Evolutionary conservation across 2,888 invertebrate species (phyloP), one percentile per base, ranked within the genome.

Genomic region (Pristionchus entomophagus): DNA sequence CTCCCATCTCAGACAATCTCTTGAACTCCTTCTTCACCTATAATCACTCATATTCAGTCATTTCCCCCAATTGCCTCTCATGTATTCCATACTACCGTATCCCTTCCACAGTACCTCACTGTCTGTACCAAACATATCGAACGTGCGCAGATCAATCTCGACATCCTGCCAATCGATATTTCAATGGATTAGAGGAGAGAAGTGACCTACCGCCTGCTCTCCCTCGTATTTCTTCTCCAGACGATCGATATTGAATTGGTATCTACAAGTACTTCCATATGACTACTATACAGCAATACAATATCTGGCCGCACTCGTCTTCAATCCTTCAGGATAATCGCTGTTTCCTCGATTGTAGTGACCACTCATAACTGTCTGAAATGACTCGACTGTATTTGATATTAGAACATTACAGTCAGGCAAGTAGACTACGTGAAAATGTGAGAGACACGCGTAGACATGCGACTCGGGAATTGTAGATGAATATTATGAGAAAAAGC

Each of bases 191-290:
- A 32, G 26, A 19, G 22, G 2, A 56, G 5, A 26, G 17, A 59
- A 35, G 35, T 65, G 19, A 84, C 83, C 22, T 22, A 84, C 83
- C 35, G 62, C 45, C 49, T 22, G 17, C n/a, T n/a, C n/a, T 6
- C 29, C 22, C 6, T n/a, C 41, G 35, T 84, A 84, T 38, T 84
- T 84, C 83, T 65, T 45, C 83, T 14, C 83, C 5, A 84, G 32
- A 0, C 83, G 62, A n/a, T 84, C 83, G 32, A 84, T 84, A 29
- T 84, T 84, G 83, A 84, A 84, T 22, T 38, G 14, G 49, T 65
- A 84, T n/a, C 83, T 84, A 38, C 38, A 82, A 51, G n/a, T 69
- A 19, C 69, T 38, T 35, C n/a, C n/a, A n/a, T n/a, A n/a, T n/a
- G n/a, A n/a, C n/a, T n/a, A n/a, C 6, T 19, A 32, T n/a, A 19